These are phyloP conservation scores for Rhodophaea formosa DNA, from an alignment of 2,888 invertebrate genomes.

Conservation along the genomic window DNA sequence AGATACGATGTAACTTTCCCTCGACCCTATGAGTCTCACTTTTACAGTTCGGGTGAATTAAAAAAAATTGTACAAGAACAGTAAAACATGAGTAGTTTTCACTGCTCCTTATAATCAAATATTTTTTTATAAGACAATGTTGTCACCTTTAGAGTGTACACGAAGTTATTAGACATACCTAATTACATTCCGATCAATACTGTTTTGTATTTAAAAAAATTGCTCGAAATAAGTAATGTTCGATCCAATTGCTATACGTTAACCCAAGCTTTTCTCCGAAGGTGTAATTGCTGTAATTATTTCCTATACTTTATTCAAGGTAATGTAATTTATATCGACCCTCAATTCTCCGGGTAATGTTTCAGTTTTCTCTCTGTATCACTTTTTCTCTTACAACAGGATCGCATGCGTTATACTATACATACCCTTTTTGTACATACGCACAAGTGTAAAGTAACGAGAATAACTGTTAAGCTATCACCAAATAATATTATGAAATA, in stretches of 20 bases:
- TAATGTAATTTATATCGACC: conserved; percentile 33
- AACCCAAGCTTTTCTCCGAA: conserved; percentile 31
- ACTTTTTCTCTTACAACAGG: not conserved
- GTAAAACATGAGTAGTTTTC: too few species aligned
- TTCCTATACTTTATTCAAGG: conserved; percentile 35
- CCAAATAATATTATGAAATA: too few species aligned
- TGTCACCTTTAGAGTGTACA: not conserved
- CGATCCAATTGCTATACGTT: conserved; percentile 9
- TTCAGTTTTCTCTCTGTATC: not conserved
- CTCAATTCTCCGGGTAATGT: not conserved
- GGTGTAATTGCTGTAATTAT: conserved; percentile 45
- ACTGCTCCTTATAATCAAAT: too few species aligned
- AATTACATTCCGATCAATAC: not conserved
- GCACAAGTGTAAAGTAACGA: too few species aligned
- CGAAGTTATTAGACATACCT: not conserved
- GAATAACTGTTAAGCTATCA: too few species aligned
- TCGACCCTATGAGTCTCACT: too few species aligned
- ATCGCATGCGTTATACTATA: too few species aligned
- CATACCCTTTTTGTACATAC: too few species aligned
- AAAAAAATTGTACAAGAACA: too few species aligned
- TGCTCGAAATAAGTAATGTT: not conserved
- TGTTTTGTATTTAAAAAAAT: not conserved
- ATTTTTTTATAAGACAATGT: too few species aligned
- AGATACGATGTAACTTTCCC: too few species aligned
- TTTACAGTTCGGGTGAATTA: too few species aligned